phyloP scores from a whole-genome alignment of 2,797 vertebrate species.

The Spinibarbus caldwelli region DNA sequence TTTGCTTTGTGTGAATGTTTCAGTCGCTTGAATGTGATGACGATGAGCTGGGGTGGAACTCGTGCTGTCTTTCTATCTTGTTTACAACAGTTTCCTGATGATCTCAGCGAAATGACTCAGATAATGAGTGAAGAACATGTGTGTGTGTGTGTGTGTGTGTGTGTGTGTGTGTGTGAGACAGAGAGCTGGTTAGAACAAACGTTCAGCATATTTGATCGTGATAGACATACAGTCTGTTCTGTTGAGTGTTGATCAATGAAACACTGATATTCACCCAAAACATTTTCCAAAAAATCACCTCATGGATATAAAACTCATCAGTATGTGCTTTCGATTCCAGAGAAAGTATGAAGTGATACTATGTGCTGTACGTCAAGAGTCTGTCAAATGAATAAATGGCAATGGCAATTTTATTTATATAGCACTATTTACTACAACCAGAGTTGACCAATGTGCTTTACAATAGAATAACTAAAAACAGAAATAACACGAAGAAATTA shows the following conservation, averaged over 20 bases:
- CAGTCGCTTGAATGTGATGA: not conserved
- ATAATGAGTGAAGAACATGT: not conserved
- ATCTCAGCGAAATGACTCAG: constrained; percentile 9
- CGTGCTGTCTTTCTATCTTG: not conserved
- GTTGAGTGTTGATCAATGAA: not conserved
- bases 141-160: not conserved
- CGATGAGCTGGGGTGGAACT: not conserved
- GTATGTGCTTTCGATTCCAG: not conserved
- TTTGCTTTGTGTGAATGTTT: not conserved
- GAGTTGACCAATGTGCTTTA: too few relatives aligned
- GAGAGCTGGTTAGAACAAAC: not conserved
- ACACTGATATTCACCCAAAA: not conserved
- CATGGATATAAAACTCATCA: not conserved
- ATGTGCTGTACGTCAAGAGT: not conserved
- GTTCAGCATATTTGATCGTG: not conserved
- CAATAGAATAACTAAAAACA: too few relatives aligned
- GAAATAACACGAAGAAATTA: too few relatives aligned
- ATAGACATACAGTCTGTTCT: not conserved
- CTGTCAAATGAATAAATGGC: not conserved
- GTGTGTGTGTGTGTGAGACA: not conserved
- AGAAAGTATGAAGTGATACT: not conserved
- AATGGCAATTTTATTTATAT: too few relatives aligned
- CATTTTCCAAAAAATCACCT: not conserved
- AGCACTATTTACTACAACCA: too few relatives aligned
- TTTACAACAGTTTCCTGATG: not conserved